Conservation (phyloP, 2,113 vertebrate genomes). For the Trinectes maculatus region DNA sequence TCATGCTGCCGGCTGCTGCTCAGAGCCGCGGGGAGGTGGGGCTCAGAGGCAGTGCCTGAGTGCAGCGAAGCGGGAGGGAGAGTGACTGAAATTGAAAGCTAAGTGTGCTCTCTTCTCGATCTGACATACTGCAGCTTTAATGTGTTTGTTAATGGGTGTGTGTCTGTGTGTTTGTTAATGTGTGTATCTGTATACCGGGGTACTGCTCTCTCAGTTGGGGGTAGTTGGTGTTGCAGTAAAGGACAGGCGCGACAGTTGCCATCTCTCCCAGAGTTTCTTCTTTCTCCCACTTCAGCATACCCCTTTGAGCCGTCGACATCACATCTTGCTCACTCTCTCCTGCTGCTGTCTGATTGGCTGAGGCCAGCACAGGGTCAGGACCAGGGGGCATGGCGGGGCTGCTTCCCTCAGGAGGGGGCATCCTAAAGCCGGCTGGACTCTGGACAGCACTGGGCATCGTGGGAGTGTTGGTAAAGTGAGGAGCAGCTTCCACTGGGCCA, state of each 20-base stretch:
- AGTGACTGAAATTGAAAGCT: too few relatives aligned
- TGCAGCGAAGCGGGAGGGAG: too few relatives aligned
- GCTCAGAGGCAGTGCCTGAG: too few relatives aligned
- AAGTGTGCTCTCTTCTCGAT: too few relatives aligned
- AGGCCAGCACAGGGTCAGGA: conserved; percentile 27
- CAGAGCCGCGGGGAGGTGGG: too few relatives aligned
- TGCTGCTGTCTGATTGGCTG: conserved; percentile 54
- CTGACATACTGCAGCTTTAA: too few relatives aligned
- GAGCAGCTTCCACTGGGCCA: conserved; percentile 85
- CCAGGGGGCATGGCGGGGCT: conserved; percentile 56
- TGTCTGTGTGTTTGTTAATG: not conserved
- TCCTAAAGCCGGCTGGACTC: conserved; percentile 77
- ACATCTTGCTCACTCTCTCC: conserved; percentile 87
- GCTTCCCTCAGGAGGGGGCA: conserved; percentile 78
- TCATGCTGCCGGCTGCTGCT: too few relatives aligned
- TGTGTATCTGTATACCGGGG: conserved; percentile 81
- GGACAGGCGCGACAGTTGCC: conserved; percentile 95
- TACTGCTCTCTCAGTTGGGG: conserved; percentile 92
- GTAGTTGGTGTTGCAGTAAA: conserved; percentile 96
- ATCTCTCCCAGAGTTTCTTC: conserved; percentile 93
- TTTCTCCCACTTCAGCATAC: conserved; percentile 97
- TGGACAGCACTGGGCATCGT: conserved; percentile 77
- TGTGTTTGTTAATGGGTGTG: not conserved
- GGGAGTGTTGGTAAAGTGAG: conserved; percentile 81
- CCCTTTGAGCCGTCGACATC: conserved; percentile 91